These are phyloP conservation scores for Pristionchus mayeri DNA, from an alignment of 2,888 invertebrate species.

Conservation along the genomic window DNA sequence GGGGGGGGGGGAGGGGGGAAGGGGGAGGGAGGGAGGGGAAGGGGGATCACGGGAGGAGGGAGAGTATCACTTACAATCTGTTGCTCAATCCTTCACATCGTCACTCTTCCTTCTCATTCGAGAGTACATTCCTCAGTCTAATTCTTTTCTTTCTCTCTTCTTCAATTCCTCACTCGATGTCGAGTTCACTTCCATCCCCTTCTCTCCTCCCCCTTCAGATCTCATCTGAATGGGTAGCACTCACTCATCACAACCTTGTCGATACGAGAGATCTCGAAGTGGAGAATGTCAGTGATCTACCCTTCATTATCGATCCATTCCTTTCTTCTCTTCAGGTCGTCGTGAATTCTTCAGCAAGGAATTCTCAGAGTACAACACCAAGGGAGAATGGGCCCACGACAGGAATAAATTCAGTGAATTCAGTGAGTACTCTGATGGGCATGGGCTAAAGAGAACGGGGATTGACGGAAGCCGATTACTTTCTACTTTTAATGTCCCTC, in stretches of 20 bases:
- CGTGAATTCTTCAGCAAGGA: conserved; percentile 44
- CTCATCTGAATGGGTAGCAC: neutral
- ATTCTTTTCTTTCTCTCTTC: neutral
- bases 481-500: neutral
- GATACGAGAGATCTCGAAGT: conserved; percentile 15
- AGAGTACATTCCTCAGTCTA: conserved; percentile 4
- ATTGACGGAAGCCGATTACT: neutral
- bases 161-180: neutral
- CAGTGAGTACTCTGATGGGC: neutral
- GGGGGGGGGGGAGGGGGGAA: neutral
- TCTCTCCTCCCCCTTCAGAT: conserved; percentile 5
- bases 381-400: conserved; percentile 26
- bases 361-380: conserved; percentile 48
- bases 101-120: neutral
- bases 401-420: conserved; percentile 44
- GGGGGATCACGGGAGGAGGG: conserved; percentile 15
- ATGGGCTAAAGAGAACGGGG: neutral
- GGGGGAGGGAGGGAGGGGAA: neutral
- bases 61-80: conserved; percentile 32
- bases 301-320: neutral
- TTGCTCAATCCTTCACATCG: neutral
- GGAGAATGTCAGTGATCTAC: conserved; percentile 12
- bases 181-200: neutral
- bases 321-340: conserved; percentile 13
- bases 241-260: neutral